Evolutionary conservation across 2,113 vertebrate species (phyloP).

Genomic region (Bufo bufo): DNA sequence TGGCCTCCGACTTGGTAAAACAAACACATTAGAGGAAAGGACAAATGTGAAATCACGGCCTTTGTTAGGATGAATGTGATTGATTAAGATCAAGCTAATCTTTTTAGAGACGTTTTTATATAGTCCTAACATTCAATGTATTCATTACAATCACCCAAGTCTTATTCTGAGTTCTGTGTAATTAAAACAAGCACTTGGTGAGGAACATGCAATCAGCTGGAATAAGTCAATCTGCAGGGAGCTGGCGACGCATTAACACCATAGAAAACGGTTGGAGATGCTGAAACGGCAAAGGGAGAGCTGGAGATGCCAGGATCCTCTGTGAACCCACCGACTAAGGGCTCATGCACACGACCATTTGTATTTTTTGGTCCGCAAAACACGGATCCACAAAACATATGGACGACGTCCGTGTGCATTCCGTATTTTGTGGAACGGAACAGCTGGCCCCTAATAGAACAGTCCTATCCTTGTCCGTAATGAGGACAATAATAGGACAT

Average conservation of each 20-base stretch:
- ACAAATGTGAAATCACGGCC: slow-evolving; percentile 35
- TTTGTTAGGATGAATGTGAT: slow-evolving; percentile 46
- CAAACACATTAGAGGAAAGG: slow-evolving; percentile 43
- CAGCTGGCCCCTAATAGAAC: too few species aligned
- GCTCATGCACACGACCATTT: too few species aligned
- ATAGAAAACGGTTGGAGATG: slow-evolving; percentile 20
- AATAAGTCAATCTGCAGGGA: slow-evolving; percentile 39
- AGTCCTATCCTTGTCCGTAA: too few species aligned
- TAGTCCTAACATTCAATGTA: slow-evolving; percentile 44
- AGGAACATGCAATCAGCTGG: slow-evolving; percentile 50
- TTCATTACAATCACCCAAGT: slow-evolving; percentile 53
- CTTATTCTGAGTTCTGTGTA: slow-evolving; percentile 54
- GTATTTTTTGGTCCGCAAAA: too few species aligned
- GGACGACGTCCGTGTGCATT: too few species aligned
- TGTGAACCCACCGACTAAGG: background rate
- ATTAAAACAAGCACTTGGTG: slow-evolving; percentile 54
- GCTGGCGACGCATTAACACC: background rate
- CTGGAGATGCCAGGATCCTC: background rate
- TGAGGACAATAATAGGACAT: too few species aligned
- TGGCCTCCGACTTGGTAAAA: slow-evolving; percentile 23
- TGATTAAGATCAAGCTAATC: slow-evolving; percentile 51
- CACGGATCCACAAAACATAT: too few species aligned
- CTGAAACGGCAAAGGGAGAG: slow-evolving; percentile 11
- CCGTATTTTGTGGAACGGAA: too few species aligned
- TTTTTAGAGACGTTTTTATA: slow-evolving; percentile 43